phyloP scores from a whole-genome alignment of 2,113 vertebrate species.

The Pangasianodon hypophthalmus region DNA sequence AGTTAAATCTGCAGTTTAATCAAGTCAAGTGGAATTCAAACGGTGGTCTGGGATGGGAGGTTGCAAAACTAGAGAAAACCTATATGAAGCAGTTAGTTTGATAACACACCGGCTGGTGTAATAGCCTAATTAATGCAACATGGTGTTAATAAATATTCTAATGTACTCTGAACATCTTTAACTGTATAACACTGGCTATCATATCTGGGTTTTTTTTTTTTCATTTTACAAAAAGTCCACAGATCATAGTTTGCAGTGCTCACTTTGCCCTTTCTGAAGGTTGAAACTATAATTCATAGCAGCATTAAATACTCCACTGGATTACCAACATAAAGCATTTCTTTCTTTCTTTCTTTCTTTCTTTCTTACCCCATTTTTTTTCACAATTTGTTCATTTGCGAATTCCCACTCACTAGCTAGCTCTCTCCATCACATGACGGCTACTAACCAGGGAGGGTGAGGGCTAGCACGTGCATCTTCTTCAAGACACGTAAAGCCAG shows the following conservation, averaged over 20 bases:
- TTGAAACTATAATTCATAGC: not conserved
- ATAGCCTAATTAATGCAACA: not conserved
- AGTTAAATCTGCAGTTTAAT: not conserved
- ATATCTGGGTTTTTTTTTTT: not conserved
- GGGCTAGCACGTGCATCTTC: not conserved
- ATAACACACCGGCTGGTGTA: not conserved
- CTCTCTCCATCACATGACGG: not conserved
- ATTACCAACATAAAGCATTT: not conserved
- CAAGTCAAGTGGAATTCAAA: not conserved
- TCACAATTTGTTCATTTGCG: not conserved
- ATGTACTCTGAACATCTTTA: not conserved
- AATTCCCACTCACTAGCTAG: not conserved
- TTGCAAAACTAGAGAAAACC: not conserved
- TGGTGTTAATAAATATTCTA: not conserved
- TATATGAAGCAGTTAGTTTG: not conserved
- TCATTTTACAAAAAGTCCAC: not conserved
- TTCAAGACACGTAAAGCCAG: not conserved
- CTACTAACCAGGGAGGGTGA: not conserved
- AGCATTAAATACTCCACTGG: not conserved
- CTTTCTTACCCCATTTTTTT: not conserved
- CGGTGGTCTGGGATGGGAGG: not conserved
- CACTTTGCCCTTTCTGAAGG: not conserved
- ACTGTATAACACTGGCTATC: not conserved
- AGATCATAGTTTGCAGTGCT: not conserved
- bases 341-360: not conserved